phyloP scores from a whole-genome alignment of 2,888 invertebrate genomes.

The Heliconius hortense region DNA sequence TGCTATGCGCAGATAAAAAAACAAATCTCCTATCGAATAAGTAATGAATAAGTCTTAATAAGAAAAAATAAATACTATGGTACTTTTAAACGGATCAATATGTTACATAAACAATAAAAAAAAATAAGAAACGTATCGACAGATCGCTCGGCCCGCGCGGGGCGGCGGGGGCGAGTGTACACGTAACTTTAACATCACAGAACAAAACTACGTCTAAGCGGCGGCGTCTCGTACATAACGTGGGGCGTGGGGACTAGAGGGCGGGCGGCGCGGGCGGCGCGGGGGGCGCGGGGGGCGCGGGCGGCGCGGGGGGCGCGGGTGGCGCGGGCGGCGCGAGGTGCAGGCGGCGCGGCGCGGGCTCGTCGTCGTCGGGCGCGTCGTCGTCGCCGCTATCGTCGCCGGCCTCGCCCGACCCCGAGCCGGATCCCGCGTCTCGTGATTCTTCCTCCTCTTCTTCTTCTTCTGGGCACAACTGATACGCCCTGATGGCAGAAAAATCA shows the following conservation, averaged over 20 bases:
- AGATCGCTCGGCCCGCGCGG: constrained; percentile 36
- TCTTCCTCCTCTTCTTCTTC: constrained; percentile 78
- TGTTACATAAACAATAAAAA: constrained; percentile 62
- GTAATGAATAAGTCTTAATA: constrained; percentile 57
- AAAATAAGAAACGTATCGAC: constrained; percentile 46
- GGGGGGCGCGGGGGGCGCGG: constrained; percentile 43
- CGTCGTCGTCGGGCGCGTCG: constrained; percentile 56
- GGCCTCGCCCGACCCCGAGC: constrained; percentile 58
- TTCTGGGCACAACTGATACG: constrained; percentile 76
- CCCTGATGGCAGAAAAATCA: constrained; percentile 51
- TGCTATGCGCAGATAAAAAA: constrained; percentile 55
- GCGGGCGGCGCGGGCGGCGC: constrained; percentile 44
- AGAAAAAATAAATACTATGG: constrained; percentile 74
- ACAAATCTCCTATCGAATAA: constrained; percentile 56
- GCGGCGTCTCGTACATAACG: constrained; percentile 41
- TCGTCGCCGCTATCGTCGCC: constrained; percentile 50
- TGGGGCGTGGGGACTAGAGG: constrained; percentile 41
- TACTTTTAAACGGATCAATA: constrained; percentile 72
- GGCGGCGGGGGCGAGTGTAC: constrained; percentile 36
- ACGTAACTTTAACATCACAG: constrained; percentile 72
- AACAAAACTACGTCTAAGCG: constrained; percentile 70
- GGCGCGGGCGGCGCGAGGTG: constrained; percentile 47
- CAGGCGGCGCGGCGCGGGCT: constrained; percentile 44
- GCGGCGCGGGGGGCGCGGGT: constrained; percentile 47
- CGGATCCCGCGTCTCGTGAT: constrained; percentile 58